phyloP scores from a whole-genome alignment of 2,113 vertebrate species.

The Perca schrenkii region DNA sequence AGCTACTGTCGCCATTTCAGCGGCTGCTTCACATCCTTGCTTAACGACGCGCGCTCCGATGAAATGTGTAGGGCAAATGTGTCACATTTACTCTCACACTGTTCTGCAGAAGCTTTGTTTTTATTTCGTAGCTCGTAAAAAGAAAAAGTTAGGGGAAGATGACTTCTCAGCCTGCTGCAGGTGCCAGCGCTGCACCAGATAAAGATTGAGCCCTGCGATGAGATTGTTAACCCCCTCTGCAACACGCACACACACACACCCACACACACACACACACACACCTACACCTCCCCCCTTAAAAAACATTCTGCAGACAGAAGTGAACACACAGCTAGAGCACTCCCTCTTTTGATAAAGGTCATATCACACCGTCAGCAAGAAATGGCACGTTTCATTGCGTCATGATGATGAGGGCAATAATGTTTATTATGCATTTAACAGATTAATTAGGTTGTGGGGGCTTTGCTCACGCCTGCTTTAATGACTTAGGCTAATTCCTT shows the following conservation, averaged over 20 bases:
- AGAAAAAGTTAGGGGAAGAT: conserved; percentile 54
- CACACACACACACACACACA: conserved; percentile 20
- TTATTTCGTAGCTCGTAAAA: conserved; percentile 55
- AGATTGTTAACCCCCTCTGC: conserved; percentile 33
- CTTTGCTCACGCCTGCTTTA: conserved; percentile 61
- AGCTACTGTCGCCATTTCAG: conserved; percentile 39
- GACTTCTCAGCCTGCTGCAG: conserved; percentile 54
- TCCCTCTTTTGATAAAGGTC: conserved; percentile 62
- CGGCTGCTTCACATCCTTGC: conserved; percentile 37
- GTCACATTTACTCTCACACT: conserved; percentile 37
- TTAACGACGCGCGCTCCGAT: conserved; percentile 49
- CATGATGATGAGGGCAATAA: conserved; percentile 44
- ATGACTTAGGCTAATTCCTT: conserved; percentile 53
- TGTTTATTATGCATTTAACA: conserved; percentile 57
- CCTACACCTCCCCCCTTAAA: background rate
- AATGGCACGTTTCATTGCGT: conserved; percentile 47
- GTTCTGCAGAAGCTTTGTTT: conserved; percentile 53
- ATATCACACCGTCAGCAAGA: conserved; percentile 49
- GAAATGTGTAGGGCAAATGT: conserved; percentile 52
- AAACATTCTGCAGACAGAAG: conserved; percentile 49
- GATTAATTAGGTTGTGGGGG: conserved; percentile 48
- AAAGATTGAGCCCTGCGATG: conserved; percentile 57
- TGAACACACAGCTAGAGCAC: conserved; percentile 12
- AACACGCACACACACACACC: background rate
- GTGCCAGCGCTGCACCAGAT: conserved; percentile 57